phyloP scores from a whole-genome alignment of 2,888 invertebrate genomes.

The Tenthredo distinguenda region DNA sequence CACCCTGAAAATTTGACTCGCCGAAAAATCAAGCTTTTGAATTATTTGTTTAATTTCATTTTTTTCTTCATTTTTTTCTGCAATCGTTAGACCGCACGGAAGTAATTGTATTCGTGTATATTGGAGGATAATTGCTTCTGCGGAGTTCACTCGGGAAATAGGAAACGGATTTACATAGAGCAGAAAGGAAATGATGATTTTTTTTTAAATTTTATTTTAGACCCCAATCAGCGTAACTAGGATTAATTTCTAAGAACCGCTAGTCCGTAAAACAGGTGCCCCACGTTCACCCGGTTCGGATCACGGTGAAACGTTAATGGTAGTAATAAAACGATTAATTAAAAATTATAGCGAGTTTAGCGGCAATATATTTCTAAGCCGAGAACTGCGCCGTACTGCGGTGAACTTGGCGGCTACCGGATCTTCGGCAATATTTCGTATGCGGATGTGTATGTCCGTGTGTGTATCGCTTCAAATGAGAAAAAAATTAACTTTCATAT shows the following conservation, averaged over 20 bases:
- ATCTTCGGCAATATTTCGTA: not conserved
- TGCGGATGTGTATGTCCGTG: not conserved
- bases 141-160: not conserved
- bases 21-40: not conserved
- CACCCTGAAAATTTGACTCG: not conserved
- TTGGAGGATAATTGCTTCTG: not conserved
- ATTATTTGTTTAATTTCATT: not conserved
- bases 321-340: constrained; percentile 48
- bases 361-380: constrained; percentile 27
- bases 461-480: not conserved
- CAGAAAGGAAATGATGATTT: not conserved
- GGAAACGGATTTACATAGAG: not conserved
- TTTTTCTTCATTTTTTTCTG: not conserved
- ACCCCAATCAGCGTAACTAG: not conserved
- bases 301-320: constrained; percentile 21
- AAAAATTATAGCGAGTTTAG: constrained; percentile 40
- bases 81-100: not conserved
- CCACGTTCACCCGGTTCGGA: not conserved
- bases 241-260: not conserved
- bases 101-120: no score
- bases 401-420: constrained; percentile 22
- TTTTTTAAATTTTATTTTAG: not conserved
- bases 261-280: constrained; percentile 36
- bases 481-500: not conserved
- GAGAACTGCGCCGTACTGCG: not conserved